Evolutionary conservation across 2,888 invertebrate genomes (phyloP).

Genomic region (Globia sparganii): DNA sequence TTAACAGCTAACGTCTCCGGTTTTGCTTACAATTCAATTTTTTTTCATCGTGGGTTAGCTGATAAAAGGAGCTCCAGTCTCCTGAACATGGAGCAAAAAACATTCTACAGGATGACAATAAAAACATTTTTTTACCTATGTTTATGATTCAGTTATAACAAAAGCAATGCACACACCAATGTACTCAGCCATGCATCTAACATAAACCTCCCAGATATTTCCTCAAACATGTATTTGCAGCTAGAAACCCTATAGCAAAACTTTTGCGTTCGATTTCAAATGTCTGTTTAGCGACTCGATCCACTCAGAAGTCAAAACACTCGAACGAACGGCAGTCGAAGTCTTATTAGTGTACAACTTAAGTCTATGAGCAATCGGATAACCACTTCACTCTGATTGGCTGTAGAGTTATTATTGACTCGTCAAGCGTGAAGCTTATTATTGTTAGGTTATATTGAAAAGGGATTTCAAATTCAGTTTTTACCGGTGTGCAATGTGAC

Average conservation of each 20-base stretch:
- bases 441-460: conserved; percentile 6
- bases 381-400: conserved; percentile 51
- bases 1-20: not conserved
- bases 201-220: not conserved
- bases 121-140: not conserved
- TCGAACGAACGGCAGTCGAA: conserved; percentile 47
- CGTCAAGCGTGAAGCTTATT: conserved; percentile 27
- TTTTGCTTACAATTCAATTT: not conserved
- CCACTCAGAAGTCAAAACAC: conserved; percentile 52
- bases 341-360: conserved; percentile 61
- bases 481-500: no score
- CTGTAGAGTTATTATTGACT: conserved; percentile 51
- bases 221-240: not conserved
- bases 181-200: not conserved
- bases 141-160: not conserved
- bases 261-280: conserved; percentile 22
- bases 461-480: not conserved
- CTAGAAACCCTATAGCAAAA: conserved; percentile 9
- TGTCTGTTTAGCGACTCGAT: conserved; percentile 24
- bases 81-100: not conserved
- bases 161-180: not conserved
- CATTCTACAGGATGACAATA: not conserved
- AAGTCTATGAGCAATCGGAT: conserved; percentile 50
- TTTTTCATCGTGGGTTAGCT: not conserved
- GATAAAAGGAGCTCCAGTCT: not conserved